A percentile compares a stretch with the other conserved stretches of the same genome.
Conservation (phyloP, 2,888 invertebrate species). For the Caenorhabditis sinica region DNA sequence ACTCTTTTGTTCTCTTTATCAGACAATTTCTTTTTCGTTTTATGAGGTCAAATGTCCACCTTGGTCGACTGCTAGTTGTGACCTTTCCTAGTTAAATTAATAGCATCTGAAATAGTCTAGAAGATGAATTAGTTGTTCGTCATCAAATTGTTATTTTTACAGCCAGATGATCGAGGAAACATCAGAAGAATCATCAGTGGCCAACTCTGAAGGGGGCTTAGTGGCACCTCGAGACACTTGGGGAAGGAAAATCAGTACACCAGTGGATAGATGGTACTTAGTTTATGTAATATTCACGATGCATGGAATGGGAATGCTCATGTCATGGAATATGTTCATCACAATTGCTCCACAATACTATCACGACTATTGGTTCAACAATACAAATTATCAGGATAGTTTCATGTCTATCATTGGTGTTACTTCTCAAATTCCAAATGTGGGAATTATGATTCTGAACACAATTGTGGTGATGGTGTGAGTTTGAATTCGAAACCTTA, state of each 20-base stretch:
- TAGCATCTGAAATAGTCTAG: background rate
- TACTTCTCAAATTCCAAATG: constrained; percentile 94
- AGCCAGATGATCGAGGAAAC: constrained; percentile 40
- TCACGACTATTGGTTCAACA: constrained; percentile 90
- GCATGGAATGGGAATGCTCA: constrained; percentile 75
- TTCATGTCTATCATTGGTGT: constrained; percentile 93
- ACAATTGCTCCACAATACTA: constrained; percentile 86
- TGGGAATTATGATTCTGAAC: constrained; percentile 89
- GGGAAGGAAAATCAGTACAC: constrained; percentile 48
- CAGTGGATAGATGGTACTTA: constrained; percentile 62
- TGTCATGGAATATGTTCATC: constrained; percentile 76
- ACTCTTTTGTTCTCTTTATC: constrained; percentile 8
- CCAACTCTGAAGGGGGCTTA: constrained; percentile 18
- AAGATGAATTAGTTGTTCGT: background rate
- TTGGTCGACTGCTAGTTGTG: too few relatives aligned
- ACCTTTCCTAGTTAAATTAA: background rate
- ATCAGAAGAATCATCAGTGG: constrained; percentile 3
- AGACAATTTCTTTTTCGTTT: background rate
- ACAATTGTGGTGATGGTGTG: constrained; percentile 78
- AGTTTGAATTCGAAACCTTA: constrained; percentile 9
- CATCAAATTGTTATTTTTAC: constrained; percentile 2
- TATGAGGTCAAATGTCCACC: background rate
- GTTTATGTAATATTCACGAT: constrained; percentile 74
- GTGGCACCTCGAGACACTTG: constrained; percentile 59
- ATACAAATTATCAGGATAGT: constrained; percentile 87